Base-by-base conservation (phyloP, 2,888 invertebrate genomes). In the Luffia ferchaultella region DNA sequence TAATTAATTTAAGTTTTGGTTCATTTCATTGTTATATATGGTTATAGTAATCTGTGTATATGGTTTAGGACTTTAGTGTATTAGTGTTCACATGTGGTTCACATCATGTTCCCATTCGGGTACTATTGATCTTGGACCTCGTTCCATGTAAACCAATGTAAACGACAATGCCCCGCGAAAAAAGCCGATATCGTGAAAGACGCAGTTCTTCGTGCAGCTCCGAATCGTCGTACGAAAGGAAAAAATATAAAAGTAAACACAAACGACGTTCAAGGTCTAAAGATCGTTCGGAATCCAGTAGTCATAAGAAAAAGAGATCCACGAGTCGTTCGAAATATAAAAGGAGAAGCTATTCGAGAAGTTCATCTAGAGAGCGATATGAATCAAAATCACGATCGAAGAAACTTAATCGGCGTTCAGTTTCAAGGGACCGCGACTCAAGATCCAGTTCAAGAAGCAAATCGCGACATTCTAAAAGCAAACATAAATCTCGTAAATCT, bases 171-270 rank as follows among this genome's bases (percentile, higher is more conserved):
- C 84, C 84, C 51, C 78, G 83, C 19, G 83, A 83, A 53, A 80
- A 67, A 61, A 74, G 69, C 56, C 71, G 75, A n/a, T 70, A 76
- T 50, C 70, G 83, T 2, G 79, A 82, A 2, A 69, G 67, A 48
- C 70, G 78, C 19, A 80, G 80, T 61, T 69, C 76, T 2, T 79
- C 84, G 1, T 66, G 67, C 46, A 78, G 78, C 59, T 82, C 84
- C 0, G 79, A 75, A 42, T 77, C 82, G 1, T 83, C 83, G 2
- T 72, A 76, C 57, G 80, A 79, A 43, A 62, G 71, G 18, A 79
- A 74, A 55, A 82, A 76, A 59, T 64, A 68, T 1, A 82, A 75
- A 62, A 75, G 67, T 55, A 78, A 77, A 59, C 70, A 75, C 55
- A 78, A 69, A 61, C 67, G 68, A 48, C 72, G 74, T 44, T 77